Conservation (phyloP, 2,888 invertebrate species). For the Synanthedon myopaeformis region DNA sequence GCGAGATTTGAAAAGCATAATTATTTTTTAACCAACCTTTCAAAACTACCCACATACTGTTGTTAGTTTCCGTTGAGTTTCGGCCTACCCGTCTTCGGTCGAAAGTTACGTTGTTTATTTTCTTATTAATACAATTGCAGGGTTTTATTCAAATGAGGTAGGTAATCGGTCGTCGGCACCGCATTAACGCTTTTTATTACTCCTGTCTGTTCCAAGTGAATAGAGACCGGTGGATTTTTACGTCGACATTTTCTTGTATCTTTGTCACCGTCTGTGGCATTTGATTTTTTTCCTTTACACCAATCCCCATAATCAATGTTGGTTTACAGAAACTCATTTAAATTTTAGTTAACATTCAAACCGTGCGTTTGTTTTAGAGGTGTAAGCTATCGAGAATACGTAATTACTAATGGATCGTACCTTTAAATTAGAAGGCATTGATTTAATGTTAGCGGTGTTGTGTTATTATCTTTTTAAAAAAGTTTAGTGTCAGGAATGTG, state of each 20-base stretch:
- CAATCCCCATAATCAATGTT: constrained; percentile 10
- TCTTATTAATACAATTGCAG: constrained; percentile 31
- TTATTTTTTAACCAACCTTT: constrained; percentile 1
- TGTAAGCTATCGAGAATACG: constrained; percentile 29
- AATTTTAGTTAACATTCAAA: constrained; percentile 35
- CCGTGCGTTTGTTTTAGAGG: constrained; percentile 21
- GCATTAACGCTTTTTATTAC: constrained; percentile 25
- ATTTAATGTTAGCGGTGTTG: constrained; percentile 17
- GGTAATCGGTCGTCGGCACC: constrained; percentile 41
- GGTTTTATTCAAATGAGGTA: constrained; percentile 42
- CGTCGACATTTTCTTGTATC: not conserved
- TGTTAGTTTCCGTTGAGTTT: not conserved
- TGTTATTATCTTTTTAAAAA: constrained; percentile 20
- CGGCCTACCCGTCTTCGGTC: not conserved
- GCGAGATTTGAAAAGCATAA: constrained; percentile 2
- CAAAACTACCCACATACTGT: not conserved
- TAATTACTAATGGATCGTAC: constrained; percentile 33
- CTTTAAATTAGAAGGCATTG: constrained; percentile 27
- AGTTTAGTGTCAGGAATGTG: constrained; percentile 18
- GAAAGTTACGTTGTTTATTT: constrained; percentile 8
- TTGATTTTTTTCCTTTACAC: constrained; percentile 4
- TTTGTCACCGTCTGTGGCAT: not conserved
- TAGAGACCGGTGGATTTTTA: constrained; percentile 3
- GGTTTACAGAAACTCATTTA: constrained; percentile 29
- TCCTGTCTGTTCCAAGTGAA: constrained; percentile 13